A percentile compares a stretch with the other conserved stretches of the same genome.
Conservation (phyloP, 1,140 invertebrate species). For the Holotrichia oblita region DNA sequence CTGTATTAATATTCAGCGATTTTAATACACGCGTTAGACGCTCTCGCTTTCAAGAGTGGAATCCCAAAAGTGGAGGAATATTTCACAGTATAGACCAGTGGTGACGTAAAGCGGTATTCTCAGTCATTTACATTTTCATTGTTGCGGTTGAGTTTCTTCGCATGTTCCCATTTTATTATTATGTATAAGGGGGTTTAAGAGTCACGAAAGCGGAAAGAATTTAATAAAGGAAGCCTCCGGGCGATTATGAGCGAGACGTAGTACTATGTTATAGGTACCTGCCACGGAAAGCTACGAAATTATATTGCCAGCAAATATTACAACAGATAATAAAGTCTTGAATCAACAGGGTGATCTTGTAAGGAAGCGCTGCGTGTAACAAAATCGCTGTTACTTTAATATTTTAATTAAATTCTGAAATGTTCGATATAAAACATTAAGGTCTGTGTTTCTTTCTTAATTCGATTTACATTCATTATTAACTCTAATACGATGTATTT, state of each 20-base stretch:
- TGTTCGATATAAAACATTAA: no score
- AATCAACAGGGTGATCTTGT: not conserved
- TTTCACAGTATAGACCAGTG: not conserved
- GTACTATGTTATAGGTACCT: no score
- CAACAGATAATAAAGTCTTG: not conserved
- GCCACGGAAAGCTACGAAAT: not conserved
- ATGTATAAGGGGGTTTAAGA: not conserved
- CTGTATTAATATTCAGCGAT: no score
- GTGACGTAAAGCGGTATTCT: not conserved
- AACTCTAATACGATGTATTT: no score
- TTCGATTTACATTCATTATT: no score
- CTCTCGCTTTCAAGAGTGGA: no score
- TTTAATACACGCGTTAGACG: no score
- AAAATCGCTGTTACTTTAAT: no score
- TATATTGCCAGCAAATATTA: not conserved
- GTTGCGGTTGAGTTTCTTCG: conserved; percentile 5
- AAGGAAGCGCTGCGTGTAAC: not conserved
- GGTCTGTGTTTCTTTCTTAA: no score
- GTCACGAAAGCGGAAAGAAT: conserved; percentile 11
- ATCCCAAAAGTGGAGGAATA: not conserved
- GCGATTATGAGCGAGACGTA: not conserved
- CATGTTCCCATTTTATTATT: conserved; percentile 1
- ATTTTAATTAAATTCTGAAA: no score
- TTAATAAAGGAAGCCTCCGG: not conserved
- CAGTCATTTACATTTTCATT: conserved; percentile 3